A percentile compares a stretch with the other conserved stretches of the same genome.
Evolutionary conservation across 2,113 vertebrate species (phyloP).

Genomic region (Grallaria varia): DNA sequence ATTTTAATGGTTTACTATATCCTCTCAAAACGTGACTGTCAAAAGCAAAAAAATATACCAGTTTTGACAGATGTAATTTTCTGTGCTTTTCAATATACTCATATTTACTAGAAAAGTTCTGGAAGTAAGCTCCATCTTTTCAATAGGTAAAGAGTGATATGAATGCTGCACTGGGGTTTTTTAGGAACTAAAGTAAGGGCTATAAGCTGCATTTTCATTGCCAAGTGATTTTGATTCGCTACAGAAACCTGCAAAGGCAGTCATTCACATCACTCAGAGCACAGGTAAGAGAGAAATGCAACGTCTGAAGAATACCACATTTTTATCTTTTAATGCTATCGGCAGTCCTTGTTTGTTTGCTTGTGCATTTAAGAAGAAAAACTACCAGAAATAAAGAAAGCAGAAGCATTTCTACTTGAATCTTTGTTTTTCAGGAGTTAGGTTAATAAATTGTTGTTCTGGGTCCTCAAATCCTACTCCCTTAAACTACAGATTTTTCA

Average conservation of each 20-base stretch:
- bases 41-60: neutral
- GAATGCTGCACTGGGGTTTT: neutral
- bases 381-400: neutral
- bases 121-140: neutral
- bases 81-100: neutral
- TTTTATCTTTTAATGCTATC: neutral
- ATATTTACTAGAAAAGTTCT: neutral
- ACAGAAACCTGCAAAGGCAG: neutral
- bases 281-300: neutral
- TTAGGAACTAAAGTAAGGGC: neutral
- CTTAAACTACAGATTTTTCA: neutral
- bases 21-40: neutral
- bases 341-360: neutral
- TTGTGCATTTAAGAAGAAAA: neutral
- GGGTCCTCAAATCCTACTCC: neutral
- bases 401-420: neutral
- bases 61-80: neutral
- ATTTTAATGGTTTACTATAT: conserved; percentile 2
- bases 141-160: neutral
- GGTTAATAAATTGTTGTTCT: neutral
- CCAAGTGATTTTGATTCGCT: neutral
- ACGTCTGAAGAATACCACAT: neutral
- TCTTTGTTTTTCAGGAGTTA: neutral
- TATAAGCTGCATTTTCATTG: neutral
- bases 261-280: neutral